Evolutionary conservation across 2,888 invertebrate species (phyloP).

Genomic region (Euproctis similis): DNA sequence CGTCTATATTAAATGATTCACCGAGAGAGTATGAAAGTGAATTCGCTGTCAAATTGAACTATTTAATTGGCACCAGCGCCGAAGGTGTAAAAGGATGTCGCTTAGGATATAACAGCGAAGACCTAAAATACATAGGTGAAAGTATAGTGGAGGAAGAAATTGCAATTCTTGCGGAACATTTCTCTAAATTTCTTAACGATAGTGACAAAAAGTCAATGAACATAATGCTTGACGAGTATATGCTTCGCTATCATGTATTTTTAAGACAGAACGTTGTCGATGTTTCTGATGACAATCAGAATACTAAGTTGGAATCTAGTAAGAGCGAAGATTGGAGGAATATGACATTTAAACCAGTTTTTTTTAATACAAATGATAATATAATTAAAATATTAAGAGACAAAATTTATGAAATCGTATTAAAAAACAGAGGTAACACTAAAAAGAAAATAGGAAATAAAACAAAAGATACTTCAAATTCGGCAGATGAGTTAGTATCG

Average conservation of each 20-base stretch:
- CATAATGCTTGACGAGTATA: constrained; percentile 11
- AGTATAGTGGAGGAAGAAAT: constrained; percentile 10
- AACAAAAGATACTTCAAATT: neutral
- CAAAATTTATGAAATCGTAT: constrained; percentile 1
- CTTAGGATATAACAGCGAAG: constrained; percentile 3
- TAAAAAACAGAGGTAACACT: constrained; percentile 2
- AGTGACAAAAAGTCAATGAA: constrained; percentile 5
- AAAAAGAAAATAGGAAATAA: neutral
- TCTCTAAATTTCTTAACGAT: constrained; percentile 5
- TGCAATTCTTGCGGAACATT: constrained; percentile 4
- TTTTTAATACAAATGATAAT: constrained; percentile 10
- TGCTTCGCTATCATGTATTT: constrained; percentile 16
- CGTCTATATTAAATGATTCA: neutral
- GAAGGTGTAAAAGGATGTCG: constrained; percentile 5
- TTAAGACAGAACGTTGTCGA: constrained; percentile 9
- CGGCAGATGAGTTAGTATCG: constrained; percentile 1
- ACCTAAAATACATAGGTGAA: constrained; percentile 9
- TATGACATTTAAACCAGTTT: constrained; percentile 6
- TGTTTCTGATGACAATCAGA: constrained; percentile 3
- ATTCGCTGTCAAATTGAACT: constrained; percentile 1
- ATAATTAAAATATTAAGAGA: constrained; percentile 4
- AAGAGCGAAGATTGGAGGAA: constrained; percentile 3
- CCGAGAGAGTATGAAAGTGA: constrained; percentile 1
- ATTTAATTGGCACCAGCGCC: constrained; percentile 12
- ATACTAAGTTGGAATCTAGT: no score